phyloP scores from a whole-genome alignment of 2,888 invertebrate species.

The Chrysolina americana region DNA sequence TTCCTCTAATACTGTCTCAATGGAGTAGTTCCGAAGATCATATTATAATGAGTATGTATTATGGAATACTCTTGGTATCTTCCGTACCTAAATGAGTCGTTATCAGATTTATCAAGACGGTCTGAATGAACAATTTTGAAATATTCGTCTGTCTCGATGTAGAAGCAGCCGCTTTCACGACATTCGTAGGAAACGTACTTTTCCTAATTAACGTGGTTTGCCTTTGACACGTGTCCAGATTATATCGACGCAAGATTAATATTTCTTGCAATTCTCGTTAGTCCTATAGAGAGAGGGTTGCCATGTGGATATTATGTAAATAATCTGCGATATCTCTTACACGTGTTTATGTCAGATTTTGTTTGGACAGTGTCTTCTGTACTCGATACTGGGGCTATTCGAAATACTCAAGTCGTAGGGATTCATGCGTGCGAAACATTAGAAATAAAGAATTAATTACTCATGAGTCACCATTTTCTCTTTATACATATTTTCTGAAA shows the following conservation, averaged over 20 bases:
- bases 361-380: slow-evolving; percentile 53
- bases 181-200: neutral
- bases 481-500: too few species aligned
- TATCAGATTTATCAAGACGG: neutral
- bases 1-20: too few species aligned
- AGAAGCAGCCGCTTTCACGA: neutral
- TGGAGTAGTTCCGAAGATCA: too few species aligned
- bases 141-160: neutral
- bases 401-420: slow-evolving; percentile 33
- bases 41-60: too few species aligned
- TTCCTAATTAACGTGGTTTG: neutral
- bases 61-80: too few species aligned
- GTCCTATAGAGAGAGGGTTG: slow-evolving; percentile 59
- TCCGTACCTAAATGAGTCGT: neutral
- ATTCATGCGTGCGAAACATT: too few species aligned
- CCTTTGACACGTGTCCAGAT: slow-evolving; percentile 7
- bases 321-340: slow-evolving; percentile 55
- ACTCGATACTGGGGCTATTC: slow-evolving; percentile 38
- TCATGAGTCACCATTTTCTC: too few species aligned
- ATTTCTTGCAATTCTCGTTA: slow-evolving; percentile 55
- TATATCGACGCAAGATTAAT: slow-evolving; percentile 51
- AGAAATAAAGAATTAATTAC: too few species aligned
- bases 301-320: slow-evolving; percentile 58
- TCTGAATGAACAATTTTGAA: neutral
- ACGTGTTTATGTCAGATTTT: slow-evolving; percentile 55